Conservation (phyloP, 2,888 invertebrate genomes). For the Saturnia pavonia region DNA sequence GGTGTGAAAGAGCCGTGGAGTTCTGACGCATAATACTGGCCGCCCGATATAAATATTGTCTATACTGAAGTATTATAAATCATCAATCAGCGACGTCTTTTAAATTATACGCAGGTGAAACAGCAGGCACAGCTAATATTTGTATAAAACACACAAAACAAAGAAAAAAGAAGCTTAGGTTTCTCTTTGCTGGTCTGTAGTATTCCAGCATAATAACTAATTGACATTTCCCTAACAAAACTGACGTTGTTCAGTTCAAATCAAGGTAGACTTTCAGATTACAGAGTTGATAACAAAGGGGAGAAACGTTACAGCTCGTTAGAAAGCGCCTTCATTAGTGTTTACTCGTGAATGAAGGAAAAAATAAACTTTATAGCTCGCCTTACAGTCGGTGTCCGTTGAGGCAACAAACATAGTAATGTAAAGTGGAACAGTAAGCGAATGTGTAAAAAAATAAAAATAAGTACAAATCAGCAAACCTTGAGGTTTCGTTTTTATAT, state of each 20-base stretch:
- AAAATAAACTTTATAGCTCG: conserved; percentile 35
- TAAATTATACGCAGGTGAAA: too few relatives aligned
- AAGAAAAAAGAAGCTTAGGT: too few relatives aligned
- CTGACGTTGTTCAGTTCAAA: conserved; percentile 18
- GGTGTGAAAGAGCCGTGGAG: too few relatives aligned
- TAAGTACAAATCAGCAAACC: too few relatives aligned
- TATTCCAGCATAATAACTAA: neutral
- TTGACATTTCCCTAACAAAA: neutral
- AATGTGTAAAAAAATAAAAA: neutral
- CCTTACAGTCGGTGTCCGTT: neutral
- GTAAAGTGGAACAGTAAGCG: conserved; percentile 4
- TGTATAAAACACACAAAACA: too few relatives aligned
- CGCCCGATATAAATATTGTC: too few relatives aligned
- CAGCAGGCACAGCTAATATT: too few relatives aligned
- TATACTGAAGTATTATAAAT: too few relatives aligned
- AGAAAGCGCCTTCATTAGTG: conserved; percentile 69
- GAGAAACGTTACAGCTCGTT: conserved; percentile 67
- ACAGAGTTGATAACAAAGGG: conserved; percentile 63
- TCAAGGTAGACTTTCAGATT: conserved; percentile 45
- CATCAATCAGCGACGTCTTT: too few relatives aligned
- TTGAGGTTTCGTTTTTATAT: too few relatives aligned
- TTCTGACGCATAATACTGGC: too few relatives aligned
- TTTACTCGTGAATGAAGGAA: conserved; percentile 60
- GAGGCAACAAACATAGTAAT: neutral
- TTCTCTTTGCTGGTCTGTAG: too few relatives aligned